These are phyloP conservation scores for Dasypolia templi DNA, from an alignment of 2,888 invertebrate genomes.

Conservation along the genomic window DNA sequence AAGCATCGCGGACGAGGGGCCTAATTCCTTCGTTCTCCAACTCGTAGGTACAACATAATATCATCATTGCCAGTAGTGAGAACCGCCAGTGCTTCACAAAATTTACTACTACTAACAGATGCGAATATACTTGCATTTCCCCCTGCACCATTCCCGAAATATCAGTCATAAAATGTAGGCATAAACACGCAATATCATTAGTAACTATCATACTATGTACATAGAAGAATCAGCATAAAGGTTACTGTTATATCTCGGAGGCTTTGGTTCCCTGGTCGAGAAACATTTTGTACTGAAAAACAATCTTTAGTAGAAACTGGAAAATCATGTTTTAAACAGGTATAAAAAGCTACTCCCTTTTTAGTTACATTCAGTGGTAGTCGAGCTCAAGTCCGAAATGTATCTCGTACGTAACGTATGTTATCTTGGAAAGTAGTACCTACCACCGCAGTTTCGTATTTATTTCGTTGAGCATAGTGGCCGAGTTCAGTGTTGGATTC, in stretches of 20 bases:
- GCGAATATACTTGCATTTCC: constrained; percentile 29
- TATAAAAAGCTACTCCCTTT: not conserved
- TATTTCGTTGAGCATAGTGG: too few relatives aligned
- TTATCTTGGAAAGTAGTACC: too few relatives aligned
- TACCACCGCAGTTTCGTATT: too few relatives aligned
- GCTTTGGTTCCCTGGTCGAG: not conserved
- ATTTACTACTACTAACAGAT: constrained; percentile 31
- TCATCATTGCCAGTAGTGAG: not conserved
- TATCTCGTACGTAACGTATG: too few relatives aligned
- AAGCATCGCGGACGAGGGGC: not conserved
- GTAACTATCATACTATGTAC: not conserved
- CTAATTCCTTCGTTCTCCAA: not conserved
- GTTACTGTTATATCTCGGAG: not conserved
- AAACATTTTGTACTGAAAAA: not conserved
- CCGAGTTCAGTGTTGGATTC: not conserved
- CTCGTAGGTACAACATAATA: not conserved
- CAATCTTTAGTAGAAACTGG: not conserved
- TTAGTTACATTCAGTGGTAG: too few relatives aligned
- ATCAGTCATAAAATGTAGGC: constrained; percentile 36
- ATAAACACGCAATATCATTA: constrained; percentile 19
- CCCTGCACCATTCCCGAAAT: constrained; percentile 30
- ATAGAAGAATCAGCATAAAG: not conserved
- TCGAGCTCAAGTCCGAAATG: too few relatives aligned
- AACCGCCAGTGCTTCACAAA: not conserved
- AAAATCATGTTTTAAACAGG: too few relatives aligned